Evolutionary conservation across 1,140 invertebrate genomes (phyloP).

Genomic region (Thaumetopoea pityocampa): DNA sequence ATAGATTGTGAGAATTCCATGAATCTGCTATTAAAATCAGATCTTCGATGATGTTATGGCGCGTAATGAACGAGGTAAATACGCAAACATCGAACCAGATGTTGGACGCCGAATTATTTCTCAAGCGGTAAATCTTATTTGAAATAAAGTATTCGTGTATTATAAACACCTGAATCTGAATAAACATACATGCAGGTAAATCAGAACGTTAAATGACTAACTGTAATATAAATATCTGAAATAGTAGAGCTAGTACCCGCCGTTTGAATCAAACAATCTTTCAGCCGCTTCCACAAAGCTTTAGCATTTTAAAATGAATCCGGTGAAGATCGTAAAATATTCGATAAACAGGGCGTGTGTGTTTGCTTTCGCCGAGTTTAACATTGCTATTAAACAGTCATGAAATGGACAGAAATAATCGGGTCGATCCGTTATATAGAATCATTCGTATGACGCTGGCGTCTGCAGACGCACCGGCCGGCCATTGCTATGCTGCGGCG

Average conservation of each 20-base stretch:
- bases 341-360: slow-evolving; percentile 69
- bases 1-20: slow-evolving; percentile 13
- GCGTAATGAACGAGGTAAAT: slow-evolving; percentile 31
- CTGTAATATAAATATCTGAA: slow-evolving; percentile 72
- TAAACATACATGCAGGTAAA: slow-evolving; percentile 69
- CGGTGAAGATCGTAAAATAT: slow-evolving; percentile 71
- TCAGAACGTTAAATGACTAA: slow-evolving; percentile 71
- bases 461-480: slow-evolving; percentile 41
- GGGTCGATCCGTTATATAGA: slow-evolving; percentile 68
- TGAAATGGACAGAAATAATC: slow-evolving; percentile 74
- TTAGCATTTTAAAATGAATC: slow-evolving; percentile 71
- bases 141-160: slow-evolving; percentile 67
- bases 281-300: slow-evolving; percentile 61
- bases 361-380: slow-evolving; percentile 70
- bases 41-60: slow-evolving; percentile 15
- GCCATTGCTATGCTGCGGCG: slow-evolving; percentile 49
- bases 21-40: slow-evolving; percentile 24
- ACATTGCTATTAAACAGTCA: slow-evolving; percentile 74
- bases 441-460: slow-evolving; percentile 64
- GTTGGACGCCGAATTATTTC: slow-evolving; percentile 61
- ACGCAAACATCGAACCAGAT: slow-evolving; percentile 50
- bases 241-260: slow-evolving; percentile 57
- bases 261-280: slow-evolving; percentile 65
- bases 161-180: slow-evolving; percentile 68
- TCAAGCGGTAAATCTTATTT: slow-evolving; percentile 62